These are phyloP conservation scores for Antheraea yamamai DNA, from an alignment of 2,888 invertebrate genomes.

Conservation along the genomic window DNA sequence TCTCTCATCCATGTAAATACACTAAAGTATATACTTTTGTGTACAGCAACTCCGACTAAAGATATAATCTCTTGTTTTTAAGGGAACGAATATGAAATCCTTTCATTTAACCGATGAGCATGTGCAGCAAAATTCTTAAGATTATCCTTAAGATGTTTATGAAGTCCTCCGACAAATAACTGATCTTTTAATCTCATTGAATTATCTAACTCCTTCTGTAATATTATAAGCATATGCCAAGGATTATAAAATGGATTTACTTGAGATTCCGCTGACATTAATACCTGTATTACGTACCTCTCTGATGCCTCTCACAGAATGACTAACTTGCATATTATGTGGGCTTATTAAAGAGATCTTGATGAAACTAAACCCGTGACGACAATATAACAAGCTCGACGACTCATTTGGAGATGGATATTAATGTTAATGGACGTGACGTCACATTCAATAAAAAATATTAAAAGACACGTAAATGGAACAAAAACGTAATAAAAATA, in stretches of 20 bases:
- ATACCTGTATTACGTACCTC: conserved; percentile 1
- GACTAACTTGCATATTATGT: conserved; percentile 6
- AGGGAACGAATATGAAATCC: too few relatives aligned
- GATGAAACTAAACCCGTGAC: background rate
- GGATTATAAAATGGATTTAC: conserved; percentile 3
- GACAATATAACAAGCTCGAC: background rate
- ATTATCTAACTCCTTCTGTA: background rate
- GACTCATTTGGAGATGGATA: background rate
- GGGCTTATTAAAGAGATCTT: background rate
- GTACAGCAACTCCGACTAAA: too few relatives aligned
- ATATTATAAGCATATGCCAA: background rate
- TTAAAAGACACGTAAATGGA: too few relatives aligned
- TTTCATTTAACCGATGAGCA: background rate
- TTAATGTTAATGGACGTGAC: background rate
- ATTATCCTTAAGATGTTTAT: background rate
- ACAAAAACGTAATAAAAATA: too few relatives aligned
- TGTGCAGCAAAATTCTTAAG: background rate
- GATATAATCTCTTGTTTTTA: too few relatives aligned
- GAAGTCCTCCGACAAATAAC: background rate
- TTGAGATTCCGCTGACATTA: background rate
- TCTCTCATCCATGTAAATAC: too few relatives aligned
- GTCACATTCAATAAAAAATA: background rate
- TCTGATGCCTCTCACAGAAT: background rate
- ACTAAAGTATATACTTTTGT: too few relatives aligned
- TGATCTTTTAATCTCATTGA: background rate